phyloP scores from a whole-genome alignment of 64 coral and sea anemone species.

The Montipora efflorescens region DNA sequence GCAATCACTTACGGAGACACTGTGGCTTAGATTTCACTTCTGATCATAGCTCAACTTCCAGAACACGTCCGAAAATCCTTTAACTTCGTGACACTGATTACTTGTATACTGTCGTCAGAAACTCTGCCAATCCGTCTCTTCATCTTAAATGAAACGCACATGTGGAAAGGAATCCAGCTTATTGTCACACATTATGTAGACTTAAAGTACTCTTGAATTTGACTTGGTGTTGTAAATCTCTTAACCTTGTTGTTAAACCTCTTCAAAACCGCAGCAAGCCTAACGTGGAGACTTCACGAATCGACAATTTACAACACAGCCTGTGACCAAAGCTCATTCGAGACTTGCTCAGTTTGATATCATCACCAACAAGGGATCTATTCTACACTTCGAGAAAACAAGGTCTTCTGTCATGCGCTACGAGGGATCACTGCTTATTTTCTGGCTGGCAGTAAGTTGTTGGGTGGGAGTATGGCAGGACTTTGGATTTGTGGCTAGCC shows the following conservation, averaged over 20 bases:
- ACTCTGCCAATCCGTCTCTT: constrained; percentile 34
- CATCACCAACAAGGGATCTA: background rate
- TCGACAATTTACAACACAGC: constrained; percentile 26
- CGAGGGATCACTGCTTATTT: background rate
- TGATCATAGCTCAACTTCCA: constrained; percentile 29
- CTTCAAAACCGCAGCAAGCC: constrained; percentile 72
- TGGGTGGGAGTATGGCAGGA: constrained; percentile 67
- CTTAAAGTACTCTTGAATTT: constrained; percentile 41
- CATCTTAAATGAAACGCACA: constrained; percentile 71
- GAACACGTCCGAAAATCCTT: constrained; percentile 65
- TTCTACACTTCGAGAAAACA: background rate
- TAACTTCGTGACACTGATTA: constrained; percentile 50
- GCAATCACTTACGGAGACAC: constrained; percentile 76
- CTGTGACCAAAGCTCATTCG: background rate
- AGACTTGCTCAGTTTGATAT: background rate
- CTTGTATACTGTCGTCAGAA: background rate
- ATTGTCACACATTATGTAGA: constrained; percentile 50
- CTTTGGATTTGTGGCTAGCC: constrained; percentile 63
- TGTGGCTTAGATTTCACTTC: constrained; percentile 79
- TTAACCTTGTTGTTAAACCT: constrained; percentile 81
- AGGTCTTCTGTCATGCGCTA: background rate
- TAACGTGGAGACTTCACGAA: constrained; percentile 62
- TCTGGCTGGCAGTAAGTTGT: constrained; percentile 54
- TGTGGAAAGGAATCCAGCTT: constrained; percentile 56
- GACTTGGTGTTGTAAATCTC: constrained; percentile 56